A percentile compares a stretch with the other conserved stretches of the same genome.
Conservation (phyloP, 2,797 vertebrate genomes). For the Acipenser ruthenus region DNA sequence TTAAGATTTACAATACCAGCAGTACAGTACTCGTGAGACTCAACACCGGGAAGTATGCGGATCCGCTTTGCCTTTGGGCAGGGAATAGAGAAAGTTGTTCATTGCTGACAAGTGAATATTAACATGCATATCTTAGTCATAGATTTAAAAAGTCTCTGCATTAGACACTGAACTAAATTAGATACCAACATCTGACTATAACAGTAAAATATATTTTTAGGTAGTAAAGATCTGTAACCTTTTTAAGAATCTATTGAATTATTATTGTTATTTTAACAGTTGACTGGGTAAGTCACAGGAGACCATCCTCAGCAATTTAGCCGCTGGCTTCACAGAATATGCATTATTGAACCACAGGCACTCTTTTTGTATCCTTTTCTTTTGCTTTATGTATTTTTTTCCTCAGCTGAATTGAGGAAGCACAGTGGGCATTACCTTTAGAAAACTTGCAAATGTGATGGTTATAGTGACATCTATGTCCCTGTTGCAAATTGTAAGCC, state of each 20-base stretch:
- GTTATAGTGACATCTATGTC: too few species aligned
- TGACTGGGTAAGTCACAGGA: slow-evolving; percentile 18
- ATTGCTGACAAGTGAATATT: slow-evolving; percentile 1
- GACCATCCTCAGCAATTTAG: slow-evolving; percentile 36
- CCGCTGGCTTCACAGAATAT: slow-evolving; percentile 30
- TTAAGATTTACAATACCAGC: too few species aligned
- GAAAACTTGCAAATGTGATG: too few species aligned
- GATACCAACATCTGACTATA: neutral
- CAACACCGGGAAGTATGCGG: too few species aligned
- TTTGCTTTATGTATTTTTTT: slow-evolving; percentile 16
- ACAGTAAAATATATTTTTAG: neutral
- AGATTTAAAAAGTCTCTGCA: neutral
- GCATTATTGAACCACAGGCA: slow-evolving; percentile 39
- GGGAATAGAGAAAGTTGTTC: neutral
- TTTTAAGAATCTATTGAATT: slow-evolving; percentile 24
- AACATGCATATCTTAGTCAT: neutral
- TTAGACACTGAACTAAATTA: neutral
- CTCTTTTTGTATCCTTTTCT: slow-evolving; percentile 25
- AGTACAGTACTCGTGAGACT: too few species aligned
- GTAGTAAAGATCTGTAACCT: slow-evolving; percentile 8
- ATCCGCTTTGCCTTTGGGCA: neutral
- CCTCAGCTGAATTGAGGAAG: too few species aligned
- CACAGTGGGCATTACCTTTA: too few species aligned
- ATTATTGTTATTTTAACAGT: slow-evolving; percentile 4
- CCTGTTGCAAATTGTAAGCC: too few species aligned